These are phyloP conservation scores for Corapipo altera DNA, from an alignment of 2,113 vertebrate genomes.

Conservation along the genomic window DNA sequence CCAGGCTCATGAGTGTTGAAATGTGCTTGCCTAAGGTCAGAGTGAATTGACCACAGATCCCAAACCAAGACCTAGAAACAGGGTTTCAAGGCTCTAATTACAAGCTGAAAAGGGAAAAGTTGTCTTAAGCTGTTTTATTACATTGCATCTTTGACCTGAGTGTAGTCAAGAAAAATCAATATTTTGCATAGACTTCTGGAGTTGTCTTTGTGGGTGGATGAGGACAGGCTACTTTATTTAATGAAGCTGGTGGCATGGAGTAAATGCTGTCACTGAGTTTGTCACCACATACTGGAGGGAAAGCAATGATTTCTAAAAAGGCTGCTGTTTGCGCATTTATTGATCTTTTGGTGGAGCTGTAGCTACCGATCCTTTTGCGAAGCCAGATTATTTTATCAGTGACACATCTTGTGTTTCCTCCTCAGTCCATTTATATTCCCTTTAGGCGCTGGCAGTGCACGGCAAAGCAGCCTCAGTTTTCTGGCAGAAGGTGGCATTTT, in stretches of 20 bases:
- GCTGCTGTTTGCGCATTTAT: not conserved
- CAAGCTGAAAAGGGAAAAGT: not conserved
- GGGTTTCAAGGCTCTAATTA: not conserved
- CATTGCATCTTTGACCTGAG: slow-evolving; percentile 36
- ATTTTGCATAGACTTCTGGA: slow-evolving; percentile 21
- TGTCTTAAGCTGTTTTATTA: slow-evolving; percentile 37
- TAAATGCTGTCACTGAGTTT: not conserved
- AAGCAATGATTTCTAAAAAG: not conserved
- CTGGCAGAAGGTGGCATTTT: slow-evolving; percentile 2
- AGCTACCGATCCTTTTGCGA: not conserved
- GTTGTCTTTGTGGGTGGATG: slow-evolving; percentile 6
- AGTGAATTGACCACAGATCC: slow-evolving; percentile 17
- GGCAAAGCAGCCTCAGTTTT: not conserved
- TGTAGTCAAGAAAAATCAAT: slow-evolving; percentile 39
- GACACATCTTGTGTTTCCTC: not conserved
- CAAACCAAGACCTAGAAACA: not conserved
- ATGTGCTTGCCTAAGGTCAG: slow-evolving; percentile 23
- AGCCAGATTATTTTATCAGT: not conserved
- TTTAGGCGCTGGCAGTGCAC: not conserved
- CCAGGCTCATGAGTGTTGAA: not conserved
- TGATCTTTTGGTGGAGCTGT: not conserved
- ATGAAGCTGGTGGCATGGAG: slow-evolving; percentile 10
- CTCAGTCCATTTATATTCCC: not conserved
- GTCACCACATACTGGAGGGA: not conserved
- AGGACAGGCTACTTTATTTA: slow-evolving; percentile 17